phyloP scores from a whole-genome alignment of 2,888 invertebrate species.

The Macrophya alboannulata region DNA sequence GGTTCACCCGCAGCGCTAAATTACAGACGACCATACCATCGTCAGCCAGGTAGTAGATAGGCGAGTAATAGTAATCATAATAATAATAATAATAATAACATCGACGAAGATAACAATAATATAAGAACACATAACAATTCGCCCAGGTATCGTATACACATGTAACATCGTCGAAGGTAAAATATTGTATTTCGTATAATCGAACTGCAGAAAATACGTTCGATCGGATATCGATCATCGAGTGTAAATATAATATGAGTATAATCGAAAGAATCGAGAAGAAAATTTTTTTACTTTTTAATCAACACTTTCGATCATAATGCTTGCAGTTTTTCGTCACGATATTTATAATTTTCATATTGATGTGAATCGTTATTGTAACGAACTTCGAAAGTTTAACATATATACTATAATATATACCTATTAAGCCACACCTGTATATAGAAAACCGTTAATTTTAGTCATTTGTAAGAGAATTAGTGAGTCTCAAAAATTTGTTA shows the following conservation, averaged over 20 bases:
- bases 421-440: background rate
- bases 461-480: background rate
- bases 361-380: background rate
- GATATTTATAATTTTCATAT: too few species aligned
- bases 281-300: too few species aligned
- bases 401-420: background rate
- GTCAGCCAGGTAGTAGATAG: background rate
- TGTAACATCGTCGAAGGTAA: background rate
- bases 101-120: background rate
- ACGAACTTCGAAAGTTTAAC: background rate
- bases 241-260: too few species aligned
- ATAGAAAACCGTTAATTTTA: conserved; percentile 30
- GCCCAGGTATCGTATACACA: background rate
- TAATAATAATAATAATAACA: background rate
- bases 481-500: conserved; percentile 34
- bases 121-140: background rate
- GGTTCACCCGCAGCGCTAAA: conserved; percentile 35
- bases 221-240: too few species aligned
- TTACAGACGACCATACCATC: background rate
- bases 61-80: background rate
- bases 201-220: background rate
- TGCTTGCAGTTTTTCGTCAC: too few species aligned
- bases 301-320: too few species aligned
- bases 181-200: background rate
- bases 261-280: too few species aligned